Evolutionary conservation across 2,797 vertebrate genomes (phyloP), one percentile per base, ranked within the genome.

Genomic region (Protosalanx chinensis): DNA sequence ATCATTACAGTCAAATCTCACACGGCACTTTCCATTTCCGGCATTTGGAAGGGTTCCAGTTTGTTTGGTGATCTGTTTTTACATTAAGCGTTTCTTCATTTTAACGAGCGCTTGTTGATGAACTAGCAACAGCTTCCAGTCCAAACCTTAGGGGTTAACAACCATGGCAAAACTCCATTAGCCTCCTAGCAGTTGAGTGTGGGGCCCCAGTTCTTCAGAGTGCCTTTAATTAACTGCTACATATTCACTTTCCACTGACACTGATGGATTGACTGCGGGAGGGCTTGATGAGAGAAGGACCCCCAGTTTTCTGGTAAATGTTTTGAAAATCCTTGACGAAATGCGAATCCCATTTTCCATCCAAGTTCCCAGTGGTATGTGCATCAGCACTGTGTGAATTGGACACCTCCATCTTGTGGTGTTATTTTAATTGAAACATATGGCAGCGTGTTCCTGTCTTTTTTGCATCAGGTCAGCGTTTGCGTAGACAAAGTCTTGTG

Each of bases 211-310:
- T 75, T 30, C 68, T 53, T 33, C 37, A 75, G 29, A 72, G 63
- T 67, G 23, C 64, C 46, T 63, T 63, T 75, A 71, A 67, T 71
- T 69, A 76, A 72, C 67, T 61, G 15, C 67, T 65, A 70, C 30
- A 72, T 67, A 67, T 49, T 66, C 18, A 23, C 41, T 66, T 60
- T 65, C 62, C 35, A 64, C 37, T 35, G 65, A 76, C 71, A 76
- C 56, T 72, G 71, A 73, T 76, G 67, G 49, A 73, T 76, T 69
- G 32, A 71, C 32, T 68, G 63, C 33, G 58, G 49, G 46, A 5
- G 16, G 15, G 30, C 35, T 23, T 13, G 35, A 59, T 33, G 62
- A 60, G 73, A 51, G 33, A 70, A 62, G 33, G 53, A 27, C 18
- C 15, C 10, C 10, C 1, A 37, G 32, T 49, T n/a, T 70, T 59